phyloP scores from a whole-genome alignment of 1,140 invertebrate species.

The Drosophila carrolli region DNA sequence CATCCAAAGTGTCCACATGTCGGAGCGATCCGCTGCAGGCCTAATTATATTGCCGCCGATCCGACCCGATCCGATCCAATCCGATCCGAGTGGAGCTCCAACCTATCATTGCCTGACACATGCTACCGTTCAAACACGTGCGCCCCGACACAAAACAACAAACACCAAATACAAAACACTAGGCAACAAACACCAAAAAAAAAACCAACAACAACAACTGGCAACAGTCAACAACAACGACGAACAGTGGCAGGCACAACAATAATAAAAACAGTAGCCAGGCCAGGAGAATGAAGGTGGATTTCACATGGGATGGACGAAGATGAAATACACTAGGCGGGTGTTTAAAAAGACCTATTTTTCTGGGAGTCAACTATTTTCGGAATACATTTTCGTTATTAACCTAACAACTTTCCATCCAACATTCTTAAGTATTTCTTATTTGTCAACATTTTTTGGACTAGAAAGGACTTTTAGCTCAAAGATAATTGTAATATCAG shows the following conservation, averaged over 20 bases:
- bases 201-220: constrained; percentile 4
- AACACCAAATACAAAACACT: constrained; percentile 23
- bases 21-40: constrained; percentile 66
- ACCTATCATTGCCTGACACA: constrained; percentile 76
- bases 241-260: constrained; percentile 12
- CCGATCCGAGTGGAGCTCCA: constrained; percentile 25
- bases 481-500: too few species aligned
- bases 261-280: constrained; percentile 29
- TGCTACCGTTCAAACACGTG: constrained; percentile 65
- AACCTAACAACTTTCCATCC: too few species aligned
- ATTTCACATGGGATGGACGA: constrained; percentile 4
- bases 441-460: too few species aligned
- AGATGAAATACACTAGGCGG: constrained; percentile 9
- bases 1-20: constrained; percentile 66
- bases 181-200: constrained; percentile 19
- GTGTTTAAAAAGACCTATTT: not conserved
- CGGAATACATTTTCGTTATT: too few species aligned
- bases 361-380: too few species aligned
- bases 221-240: constrained; percentile 26
- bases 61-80: constrained; percentile 9
- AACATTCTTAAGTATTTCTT: too few species aligned
- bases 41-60: constrained; percentile 78
- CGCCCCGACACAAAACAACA: constrained; percentile 44
- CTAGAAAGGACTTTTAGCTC: too few species aligned
- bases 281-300: constrained; percentile 22